Conservation (phyloP, 1,140 invertebrate genomes). For the Drosophila asahinai region DNA sequence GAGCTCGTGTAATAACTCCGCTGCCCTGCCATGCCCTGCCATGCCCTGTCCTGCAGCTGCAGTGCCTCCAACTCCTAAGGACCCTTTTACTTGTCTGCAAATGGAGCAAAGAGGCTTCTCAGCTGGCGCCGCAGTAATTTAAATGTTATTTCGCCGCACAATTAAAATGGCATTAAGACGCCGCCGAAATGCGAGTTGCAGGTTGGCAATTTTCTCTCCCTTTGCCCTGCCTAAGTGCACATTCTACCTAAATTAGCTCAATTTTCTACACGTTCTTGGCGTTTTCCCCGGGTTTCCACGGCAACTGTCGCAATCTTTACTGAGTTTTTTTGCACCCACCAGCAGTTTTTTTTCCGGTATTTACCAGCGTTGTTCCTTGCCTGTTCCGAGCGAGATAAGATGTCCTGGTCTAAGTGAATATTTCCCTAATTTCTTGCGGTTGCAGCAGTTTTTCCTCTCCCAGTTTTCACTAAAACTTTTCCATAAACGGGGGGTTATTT, state of each 20-base stretch:
- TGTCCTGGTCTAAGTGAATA: slow-evolving; percentile 63
- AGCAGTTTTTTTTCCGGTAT: slow-evolving; percentile 2
- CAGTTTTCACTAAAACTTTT: slow-evolving; percentile 53
- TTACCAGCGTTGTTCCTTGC: slow-evolving; percentile 7
- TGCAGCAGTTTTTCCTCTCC: slow-evolving; percentile 67
- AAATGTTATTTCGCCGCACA: slow-evolving; percentile 79
- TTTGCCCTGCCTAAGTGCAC: slow-evolving; percentile 12
- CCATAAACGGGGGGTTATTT: slow-evolving; percentile 5
- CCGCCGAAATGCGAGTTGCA: slow-evolving; percentile 52
- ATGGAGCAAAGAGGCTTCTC: slow-evolving; percentile 18
- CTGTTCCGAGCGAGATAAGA: slow-evolving; percentile 63
- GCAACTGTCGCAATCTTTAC: slow-evolving; percentile 28
- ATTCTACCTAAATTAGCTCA: slow-evolving; percentile 53
- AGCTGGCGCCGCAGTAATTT: slow-evolving; percentile 74
- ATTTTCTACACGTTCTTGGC: slow-evolving; percentile 41
- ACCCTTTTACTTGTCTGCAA: slow-evolving; percentile 24
- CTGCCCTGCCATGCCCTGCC: background rate
- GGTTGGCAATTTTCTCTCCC: slow-evolving; percentile 34
- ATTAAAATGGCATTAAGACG: slow-evolving; percentile 77
- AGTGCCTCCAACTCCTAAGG: slow-evolving; percentile 1
- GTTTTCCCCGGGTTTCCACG: slow-evolving; percentile 26
- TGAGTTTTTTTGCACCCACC: slow-evolving; percentile 2
- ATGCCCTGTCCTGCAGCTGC: background rate
- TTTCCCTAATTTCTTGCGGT: slow-evolving; percentile 68
- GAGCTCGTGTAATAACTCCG: slow-evolving; percentile 45